Evolutionary conservation across 2,888 invertebrate genomes (phyloP).

Genomic region (Phaedon cochleariae): DNA sequence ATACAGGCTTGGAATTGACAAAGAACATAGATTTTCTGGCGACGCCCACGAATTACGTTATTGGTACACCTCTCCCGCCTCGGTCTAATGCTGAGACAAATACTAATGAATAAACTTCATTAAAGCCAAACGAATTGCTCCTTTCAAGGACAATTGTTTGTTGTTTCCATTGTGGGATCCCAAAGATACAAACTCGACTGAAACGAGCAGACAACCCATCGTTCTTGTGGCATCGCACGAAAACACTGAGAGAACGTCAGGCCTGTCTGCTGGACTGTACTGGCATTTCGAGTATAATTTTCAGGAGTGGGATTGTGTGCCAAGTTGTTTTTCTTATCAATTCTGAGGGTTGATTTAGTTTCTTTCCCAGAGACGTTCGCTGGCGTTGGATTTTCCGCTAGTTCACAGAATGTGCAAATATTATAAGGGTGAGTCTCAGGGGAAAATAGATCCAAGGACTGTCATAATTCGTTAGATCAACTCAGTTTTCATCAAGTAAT

Average conservation of each 20-base stretch:
- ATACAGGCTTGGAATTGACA: too few relatives aligned
- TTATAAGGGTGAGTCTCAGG: too few relatives aligned
- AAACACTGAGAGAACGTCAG: slow-evolving; percentile 3
- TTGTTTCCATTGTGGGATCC: slow-evolving; percentile 24
- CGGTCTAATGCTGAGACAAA: background rate
- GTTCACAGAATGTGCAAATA: too few relatives aligned
- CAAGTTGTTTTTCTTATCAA: background rate
- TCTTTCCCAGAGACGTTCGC: too few relatives aligned
- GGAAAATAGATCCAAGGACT: too few relatives aligned
- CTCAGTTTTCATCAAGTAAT: too few relatives aligned
- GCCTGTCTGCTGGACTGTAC: background rate
- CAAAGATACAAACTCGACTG: slow-evolving; percentile 27
- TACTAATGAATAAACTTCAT: slow-evolving; percentile 18
- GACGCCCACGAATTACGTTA: too few relatives aligned
- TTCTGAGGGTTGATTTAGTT: too few relatives aligned
- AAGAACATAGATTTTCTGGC: too few relatives aligned
- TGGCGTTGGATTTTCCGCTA: too few relatives aligned
- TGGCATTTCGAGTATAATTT: background rate
- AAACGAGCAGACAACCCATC: slow-evolving; percentile 20
- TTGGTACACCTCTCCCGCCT: too few relatives aligned
- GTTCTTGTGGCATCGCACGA: slow-evolving; percentile 19
- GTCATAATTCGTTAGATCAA: too few relatives aligned
- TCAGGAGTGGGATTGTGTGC: background rate
- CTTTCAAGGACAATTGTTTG: slow-evolving; percentile 27
- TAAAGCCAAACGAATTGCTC: slow-evolving; percentile 27